Base-by-base conservation (phyloP, 2,797 vertebrate genomes). In the Micromesistius poutassou region DNA sequence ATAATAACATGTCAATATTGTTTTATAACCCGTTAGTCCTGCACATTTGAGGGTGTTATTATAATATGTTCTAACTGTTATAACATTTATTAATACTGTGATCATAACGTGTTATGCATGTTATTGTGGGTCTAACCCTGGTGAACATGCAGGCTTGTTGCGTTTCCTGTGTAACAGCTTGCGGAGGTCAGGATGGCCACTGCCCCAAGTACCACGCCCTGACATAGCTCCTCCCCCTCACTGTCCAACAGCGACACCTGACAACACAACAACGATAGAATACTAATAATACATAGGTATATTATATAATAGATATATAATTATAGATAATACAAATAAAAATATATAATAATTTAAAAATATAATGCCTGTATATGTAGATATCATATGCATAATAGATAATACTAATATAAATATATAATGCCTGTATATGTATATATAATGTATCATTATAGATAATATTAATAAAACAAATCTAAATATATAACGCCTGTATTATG, bases 131-230 rank as follows among this genome's bases (percentile, higher is more conserved):
- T 74, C 79, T 73, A 90, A 97, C 97, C 93, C 1, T 86, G 16
- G 4, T 84, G 72, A 25, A 94, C 86, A 1, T 74, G 76, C 38
- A 94, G 74, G 36, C 55, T 12, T 1, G 78, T 81, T 2, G 81
- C 76, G 5, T 0, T 42, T 77, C 7, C 0, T 55, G 1, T 3
- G 75, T 14, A 91, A 31, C 97, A 98, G 30, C 82, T 82, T 1
- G 96, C 96, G 0, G 95, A 87, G 0, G 96, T 97, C 81, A 98
- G 75, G 42, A 97, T 77, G 0, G 95, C 93, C 22, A 85, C 92
- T 0, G 80, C 90, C 25, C 92, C 94, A 3, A 98, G 82, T 36
- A 97, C 81, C 38, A 93, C 96, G 0, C 96, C 97, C 1, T 92
- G 90, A 36, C 97, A 99, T 42, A 96, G 86, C 76, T 90, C 92